A percentile compares a stretch with the other conserved stretches of the same genome.
Evolutionary conservation across 2,888 invertebrate species (phyloP).

Genomic region (Deilephila porcellus): DNA sequence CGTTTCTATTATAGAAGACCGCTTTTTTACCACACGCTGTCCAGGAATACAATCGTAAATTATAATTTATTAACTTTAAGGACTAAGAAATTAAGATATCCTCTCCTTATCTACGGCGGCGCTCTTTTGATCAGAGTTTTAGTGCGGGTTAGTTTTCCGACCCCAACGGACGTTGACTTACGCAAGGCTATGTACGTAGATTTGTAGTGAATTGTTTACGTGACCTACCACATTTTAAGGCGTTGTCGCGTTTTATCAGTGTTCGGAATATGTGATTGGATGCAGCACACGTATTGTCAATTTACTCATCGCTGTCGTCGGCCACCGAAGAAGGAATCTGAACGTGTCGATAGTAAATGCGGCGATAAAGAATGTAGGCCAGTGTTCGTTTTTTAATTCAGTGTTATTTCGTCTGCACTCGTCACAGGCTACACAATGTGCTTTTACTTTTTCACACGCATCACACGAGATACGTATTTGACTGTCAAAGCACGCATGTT

Average conservation of each 20-base stretch:
- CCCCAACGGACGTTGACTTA: constrained; percentile 63
- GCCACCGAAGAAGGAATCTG: constrained; percentile 34
- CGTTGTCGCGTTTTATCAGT: constrained; percentile 63
- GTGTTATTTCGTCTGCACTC: constrained; percentile 11
- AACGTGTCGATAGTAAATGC: constrained; percentile 25
- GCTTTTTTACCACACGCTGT: constrained; percentile 71
- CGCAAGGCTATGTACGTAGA: constrained; percentile 14
- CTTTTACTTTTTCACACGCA: constrained; percentile 81
- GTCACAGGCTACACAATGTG: constrained; percentile 44
- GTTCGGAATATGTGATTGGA: constrained; percentile 59
- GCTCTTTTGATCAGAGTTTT: constrained; percentile 67
- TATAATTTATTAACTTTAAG: constrained; percentile 79
- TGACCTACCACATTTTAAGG: constrained; percentile 75
- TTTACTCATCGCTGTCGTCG: constrained; percentile 59
- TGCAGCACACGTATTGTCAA: constrained; percentile 74
- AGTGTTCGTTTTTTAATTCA: constrained; percentile 7
- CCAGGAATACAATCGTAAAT: constrained; percentile 78
- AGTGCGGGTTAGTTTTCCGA: constrained; percentile 66
- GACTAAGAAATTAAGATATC: constrained; percentile 81
- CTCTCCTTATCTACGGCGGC: constrained; percentile 71
- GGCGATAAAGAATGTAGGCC: constrained; percentile 24
- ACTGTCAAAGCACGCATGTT: constrained; percentile 75
- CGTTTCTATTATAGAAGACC: constrained; percentile 76
- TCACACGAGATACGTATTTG: constrained; percentile 72
- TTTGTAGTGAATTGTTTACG: constrained; percentile 41